phyloP scores from a whole-genome alignment of 2,113 vertebrate genomes.

The Pogonocichla stellata region DNA sequence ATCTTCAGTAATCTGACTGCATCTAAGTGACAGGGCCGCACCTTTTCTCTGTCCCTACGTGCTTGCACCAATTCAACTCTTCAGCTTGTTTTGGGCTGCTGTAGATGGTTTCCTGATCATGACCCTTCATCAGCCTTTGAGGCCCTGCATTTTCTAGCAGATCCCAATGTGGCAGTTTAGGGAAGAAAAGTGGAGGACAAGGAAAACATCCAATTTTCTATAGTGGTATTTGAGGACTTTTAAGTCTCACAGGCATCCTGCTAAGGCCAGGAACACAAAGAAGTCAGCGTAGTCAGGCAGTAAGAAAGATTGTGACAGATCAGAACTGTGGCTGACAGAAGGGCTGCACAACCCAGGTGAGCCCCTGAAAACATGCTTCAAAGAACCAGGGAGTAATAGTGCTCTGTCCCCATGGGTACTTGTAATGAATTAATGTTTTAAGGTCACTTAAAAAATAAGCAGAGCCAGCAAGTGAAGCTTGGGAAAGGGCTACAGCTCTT shows the following conservation, averaged over 20 bases:
- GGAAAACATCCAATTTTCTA: not conserved
- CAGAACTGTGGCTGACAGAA: not conserved
- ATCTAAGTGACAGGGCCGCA: not conserved
- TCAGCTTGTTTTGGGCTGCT: not conserved
- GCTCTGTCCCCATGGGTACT: not conserved
- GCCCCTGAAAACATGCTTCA: not conserved
- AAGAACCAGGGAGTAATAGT: not conserved
- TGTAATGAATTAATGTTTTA: not conserved
- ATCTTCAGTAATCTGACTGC: not conserved
- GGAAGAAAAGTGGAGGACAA: not conserved
- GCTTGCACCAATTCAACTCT: not conserved
- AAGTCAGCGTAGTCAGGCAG: not conserved
- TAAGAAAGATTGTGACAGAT: not conserved
- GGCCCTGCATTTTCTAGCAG: not conserved
- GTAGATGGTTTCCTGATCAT: not conserved
- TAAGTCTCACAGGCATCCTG: not conserved
- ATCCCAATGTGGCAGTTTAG: not conserved
- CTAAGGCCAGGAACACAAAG: not conserved
- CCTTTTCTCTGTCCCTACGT: not conserved
- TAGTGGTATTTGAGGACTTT: not conserved
- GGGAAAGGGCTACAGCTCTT: not conserved
- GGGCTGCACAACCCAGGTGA: not conserved
- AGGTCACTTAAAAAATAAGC: not conserved
- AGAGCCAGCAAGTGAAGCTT: not conserved
- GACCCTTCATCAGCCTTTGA: not conserved